phyloP scores from a whole-genome alignment of 2,888 invertebrate species.

The Harpagoxenus sublaevis region DNA sequence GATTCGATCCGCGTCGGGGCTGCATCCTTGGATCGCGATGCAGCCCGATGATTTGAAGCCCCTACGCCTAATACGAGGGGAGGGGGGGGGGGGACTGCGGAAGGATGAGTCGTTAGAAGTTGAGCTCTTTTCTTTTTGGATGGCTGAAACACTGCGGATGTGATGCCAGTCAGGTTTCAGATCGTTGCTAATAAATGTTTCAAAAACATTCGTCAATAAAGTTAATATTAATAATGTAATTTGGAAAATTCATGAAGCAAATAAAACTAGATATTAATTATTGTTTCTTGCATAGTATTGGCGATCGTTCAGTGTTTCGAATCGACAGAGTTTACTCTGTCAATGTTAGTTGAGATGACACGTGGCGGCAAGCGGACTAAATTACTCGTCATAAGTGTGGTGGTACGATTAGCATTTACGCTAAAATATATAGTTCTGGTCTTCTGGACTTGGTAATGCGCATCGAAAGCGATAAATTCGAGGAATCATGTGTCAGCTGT shows the following conservation, averaged over 20 bases:
- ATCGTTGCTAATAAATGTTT: neutral
- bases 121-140: conserved; percentile 39
- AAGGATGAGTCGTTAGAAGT: conserved; percentile 55
- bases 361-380: neutral
- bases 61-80: conserved; percentile 13
- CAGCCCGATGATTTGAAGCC: conserved; percentile 47
- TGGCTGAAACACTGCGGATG: conserved; percentile 43
- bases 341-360: conserved; percentile 11
- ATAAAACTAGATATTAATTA: neutral
- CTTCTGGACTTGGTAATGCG: conserved; percentile 63
- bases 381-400: conserved; percentile 55
- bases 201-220: neutral
- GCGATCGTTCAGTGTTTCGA: neutral
- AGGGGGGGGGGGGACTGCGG: conserved; percentile 16
- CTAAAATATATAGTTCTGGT: conserved; percentile 62
- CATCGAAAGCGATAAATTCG: conserved; percentile 39
- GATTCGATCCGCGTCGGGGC: conserved; percentile 60
- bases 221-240: neutral
- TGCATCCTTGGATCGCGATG: conserved; percentile 48
- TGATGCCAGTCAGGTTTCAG: conserved; percentile 12
- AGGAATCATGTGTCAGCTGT: neutral
- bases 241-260: neutral
- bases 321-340: conserved; percentile 23
- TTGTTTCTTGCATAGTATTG: neutral
- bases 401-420: conserved; percentile 58